These are phyloP conservation scores for Ranitomeya variabilis DNA, from an alignment of 2,113 vertebrate genomes.

Conservation along the genomic window DNA sequence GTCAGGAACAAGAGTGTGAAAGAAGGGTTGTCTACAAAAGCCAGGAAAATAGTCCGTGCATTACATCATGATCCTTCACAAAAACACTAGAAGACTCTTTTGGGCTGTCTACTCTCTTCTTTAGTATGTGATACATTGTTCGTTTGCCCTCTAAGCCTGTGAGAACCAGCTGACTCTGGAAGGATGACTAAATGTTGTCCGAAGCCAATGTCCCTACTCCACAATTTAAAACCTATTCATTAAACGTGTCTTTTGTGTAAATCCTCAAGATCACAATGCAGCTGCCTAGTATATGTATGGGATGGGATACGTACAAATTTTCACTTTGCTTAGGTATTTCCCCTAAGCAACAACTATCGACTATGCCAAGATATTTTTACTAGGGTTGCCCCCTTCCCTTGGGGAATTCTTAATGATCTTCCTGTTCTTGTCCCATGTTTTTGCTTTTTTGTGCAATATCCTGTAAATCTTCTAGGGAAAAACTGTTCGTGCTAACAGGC, in stretches of 20 bases:
- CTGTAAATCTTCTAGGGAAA: conserved; percentile 40
- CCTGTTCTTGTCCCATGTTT: neutral
- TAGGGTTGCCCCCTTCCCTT: conserved; percentile 26
- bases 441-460: conserved; percentile 13
- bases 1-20: neutral
- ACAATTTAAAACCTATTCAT: conserved; percentile 26
- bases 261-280: neutral
- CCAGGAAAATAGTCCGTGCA: neutral
- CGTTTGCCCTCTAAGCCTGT: neutral
- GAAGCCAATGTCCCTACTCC: neutral
- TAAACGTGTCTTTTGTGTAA: neutral
- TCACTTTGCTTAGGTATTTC: neutral
- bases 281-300: neutral
- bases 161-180: conserved; percentile 12
- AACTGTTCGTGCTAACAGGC: neutral
- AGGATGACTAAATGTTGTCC: neutral
- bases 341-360: conserved; percentile 11
- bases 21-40: neutral
- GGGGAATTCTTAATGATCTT: neutral
- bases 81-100: neutral
- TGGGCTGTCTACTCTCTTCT: neutral
- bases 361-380: conserved; percentile 9
- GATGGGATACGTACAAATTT: neutral
- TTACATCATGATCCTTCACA: neutral
- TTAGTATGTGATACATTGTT: neutral